A percentile compares a stretch with the other conserved stretches of the same genome.
phyloP scores from a whole-genome alignment of 2,888 invertebrate species.

The Meliscaeva auricollis region DNA sequence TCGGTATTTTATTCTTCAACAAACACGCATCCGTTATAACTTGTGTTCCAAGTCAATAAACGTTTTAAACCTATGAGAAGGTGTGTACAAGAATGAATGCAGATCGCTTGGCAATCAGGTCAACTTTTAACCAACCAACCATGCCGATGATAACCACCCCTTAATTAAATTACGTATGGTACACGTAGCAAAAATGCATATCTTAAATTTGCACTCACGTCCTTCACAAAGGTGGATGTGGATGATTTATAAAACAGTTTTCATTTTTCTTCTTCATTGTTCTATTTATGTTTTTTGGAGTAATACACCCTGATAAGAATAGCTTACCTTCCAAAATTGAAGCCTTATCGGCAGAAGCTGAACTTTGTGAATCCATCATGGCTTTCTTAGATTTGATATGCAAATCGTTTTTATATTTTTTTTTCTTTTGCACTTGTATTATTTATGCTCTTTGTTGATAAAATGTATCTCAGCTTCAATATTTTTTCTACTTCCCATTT shows the following conservation, averaged over 20 bases:
- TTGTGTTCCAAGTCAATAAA: not conserved
- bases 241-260: not conserved
- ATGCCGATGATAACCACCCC: slow-evolving; percentile 50
- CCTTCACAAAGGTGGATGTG: slow-evolving; percentile 15
- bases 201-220: slow-evolving; percentile 1
- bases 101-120: slow-evolving; percentile 57
- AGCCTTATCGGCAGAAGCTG: slow-evolving; percentile 79
- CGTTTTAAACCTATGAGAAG: not conserved
- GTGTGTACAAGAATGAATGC: slow-evolving; percentile 2
- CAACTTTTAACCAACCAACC: slow-evolving; percentile 23
- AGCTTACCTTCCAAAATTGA: slow-evolving; percentile 82
- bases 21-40: not conserved
- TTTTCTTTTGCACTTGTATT: not conserved
- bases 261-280: not conserved
- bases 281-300: not conserved
- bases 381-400: not conserved
- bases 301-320: slow-evolving; percentile 11
- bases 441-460: slow-evolving; percentile 8
- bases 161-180: slow-evolving; percentile 51
- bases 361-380: slow-evolving; percentile 55
- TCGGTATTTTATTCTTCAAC: not conserved
- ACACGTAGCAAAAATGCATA: slow-evolving; percentile 27
- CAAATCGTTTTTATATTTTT: not conserved
- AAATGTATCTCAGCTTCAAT: not conserved
- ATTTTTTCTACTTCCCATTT: slow-evolving; percentile 46